Evolutionary conservation across 64 coral and sea anemone genomes (phyloP).

Genomic region (Montipora cactus): DNA sequence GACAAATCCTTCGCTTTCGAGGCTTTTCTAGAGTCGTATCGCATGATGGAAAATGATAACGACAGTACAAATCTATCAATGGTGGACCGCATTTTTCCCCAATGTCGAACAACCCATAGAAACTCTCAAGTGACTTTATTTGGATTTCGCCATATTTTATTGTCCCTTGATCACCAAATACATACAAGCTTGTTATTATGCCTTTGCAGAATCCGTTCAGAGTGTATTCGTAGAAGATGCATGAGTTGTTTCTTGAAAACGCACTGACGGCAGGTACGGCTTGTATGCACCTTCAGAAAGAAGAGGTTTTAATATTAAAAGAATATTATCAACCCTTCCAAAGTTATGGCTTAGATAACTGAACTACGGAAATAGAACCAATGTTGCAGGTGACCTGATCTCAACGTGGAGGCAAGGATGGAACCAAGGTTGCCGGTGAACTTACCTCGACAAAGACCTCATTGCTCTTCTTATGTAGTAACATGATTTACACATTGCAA

Average conservation of each 20-base stretch:
- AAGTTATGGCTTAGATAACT: too few relatives aligned
- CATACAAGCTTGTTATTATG: too few relatives aligned
- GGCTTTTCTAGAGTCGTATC: not conserved
- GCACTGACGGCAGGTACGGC: not conserved
- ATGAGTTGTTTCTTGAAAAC: not conserved
- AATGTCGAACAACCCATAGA: not conserved
- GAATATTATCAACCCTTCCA: too few relatives aligned
- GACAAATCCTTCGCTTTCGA: not conserved
- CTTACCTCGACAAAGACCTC: too few relatives aligned
- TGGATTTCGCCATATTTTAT: not conserved
- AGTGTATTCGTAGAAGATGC: conserved; percentile 4
- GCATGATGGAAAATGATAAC: conserved; percentile 1
- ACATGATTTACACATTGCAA: too few relatives aligned
- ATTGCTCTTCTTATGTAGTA: too few relatives aligned
- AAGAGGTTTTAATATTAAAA: too few relatives aligned
- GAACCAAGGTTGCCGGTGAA: too few relatives aligned
- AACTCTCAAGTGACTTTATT: not conserved
- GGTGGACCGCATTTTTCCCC: not conserved
- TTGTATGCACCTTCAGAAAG: not conserved
- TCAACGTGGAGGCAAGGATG: too few relatives aligned
- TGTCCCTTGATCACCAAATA: not conserved
- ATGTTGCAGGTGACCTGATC: too few relatives aligned
- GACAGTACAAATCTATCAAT: conserved; percentile 18
- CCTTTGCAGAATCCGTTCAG: too few relatives aligned
- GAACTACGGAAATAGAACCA: too few relatives aligned